Evolutionary conservation across 2,888 invertebrate species (phyloP), one percentile per base, ranked within the genome.

Genomic region (Pachliopta kotzebuea): DNA sequence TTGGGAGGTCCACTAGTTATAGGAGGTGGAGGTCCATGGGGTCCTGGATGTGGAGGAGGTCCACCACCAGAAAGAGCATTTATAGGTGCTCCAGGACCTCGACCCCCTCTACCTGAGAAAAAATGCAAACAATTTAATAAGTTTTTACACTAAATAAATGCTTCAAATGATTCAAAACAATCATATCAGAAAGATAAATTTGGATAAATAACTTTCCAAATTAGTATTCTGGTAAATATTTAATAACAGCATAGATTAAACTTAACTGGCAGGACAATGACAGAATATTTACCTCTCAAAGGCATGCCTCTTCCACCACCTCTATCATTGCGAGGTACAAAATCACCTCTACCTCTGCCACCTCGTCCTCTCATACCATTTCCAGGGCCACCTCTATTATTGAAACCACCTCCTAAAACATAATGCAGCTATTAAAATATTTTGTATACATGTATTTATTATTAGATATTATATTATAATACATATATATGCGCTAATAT

Each of bases 321-420:
- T 65, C 89, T 78, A 58, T 88, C 90, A 68, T 81, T 85, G 42
- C 88, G 77, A 18, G 80, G 90, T 18, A 78, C 83, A 74, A 89
- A 90, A 70, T 91, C 90, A 23, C 90, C 90, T 50, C 90, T 79
- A 0, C 90, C 90, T 50, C 90, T 74, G 2, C 89, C 88, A 21
- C 90, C 86, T 23, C 90, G 83, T 18, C 88, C 71, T 71, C 90
- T 80, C 83, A 87, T 87, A 2, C 85, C 85, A 53, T 88, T 88
- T 50, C 88, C 88, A 49, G 86, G 88, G 9, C 88, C 89, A 42
- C 90, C 89, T 68, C 90, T 78, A 66, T 86, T 86, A 61, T 83
- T 87, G 65, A 86, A 89, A 55, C 84, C 88, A 62, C 90, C 90
- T 76, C 87, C 88, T 85, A 49, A 23, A 57, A 37, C 23, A 8